Conservation (phyloP, 2,113 vertebrate species). For the Rattus rattus region DNA sequence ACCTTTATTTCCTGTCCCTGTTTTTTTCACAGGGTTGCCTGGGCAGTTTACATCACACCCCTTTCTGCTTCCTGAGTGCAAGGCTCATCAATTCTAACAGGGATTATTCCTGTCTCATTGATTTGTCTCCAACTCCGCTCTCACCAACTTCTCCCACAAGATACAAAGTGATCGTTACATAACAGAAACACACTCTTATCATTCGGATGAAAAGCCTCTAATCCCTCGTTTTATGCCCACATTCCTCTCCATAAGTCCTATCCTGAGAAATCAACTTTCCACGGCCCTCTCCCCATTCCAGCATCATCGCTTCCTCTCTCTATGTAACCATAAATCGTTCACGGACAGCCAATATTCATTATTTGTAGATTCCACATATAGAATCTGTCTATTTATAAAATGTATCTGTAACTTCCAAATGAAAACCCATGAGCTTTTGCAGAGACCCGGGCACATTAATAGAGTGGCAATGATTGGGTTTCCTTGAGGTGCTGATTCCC, state of each 20-base stretch:
- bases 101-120: background rate
- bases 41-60: background rate
- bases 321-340: background rate
- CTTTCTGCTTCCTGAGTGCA: background rate
- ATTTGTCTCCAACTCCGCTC: background rate
- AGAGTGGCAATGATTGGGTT: background rate
- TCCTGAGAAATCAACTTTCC: background rate
- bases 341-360: background rate
- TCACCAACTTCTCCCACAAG: background rate
- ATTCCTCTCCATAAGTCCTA: background rate
- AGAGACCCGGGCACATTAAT: background rate
- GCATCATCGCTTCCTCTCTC: background rate
- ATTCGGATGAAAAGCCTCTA: background rate
- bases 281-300: background rate
- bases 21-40: background rate
- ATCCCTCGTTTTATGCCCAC: background rate
- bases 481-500: background rate
- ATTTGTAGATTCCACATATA: background rate
- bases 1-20: background rate
- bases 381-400: background rate
- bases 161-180: background rate
- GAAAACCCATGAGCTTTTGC: background rate
- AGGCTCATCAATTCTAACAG: background rate
- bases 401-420: background rate
- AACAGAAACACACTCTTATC: background rate